Percentiles rank a stretch among this genome's conserved stretches.
These are phyloP conservation scores for Clamator glandarius DNA, from an alignment of 2,797 vertebrate genomes.

Conservation along the genomic window DNA sequence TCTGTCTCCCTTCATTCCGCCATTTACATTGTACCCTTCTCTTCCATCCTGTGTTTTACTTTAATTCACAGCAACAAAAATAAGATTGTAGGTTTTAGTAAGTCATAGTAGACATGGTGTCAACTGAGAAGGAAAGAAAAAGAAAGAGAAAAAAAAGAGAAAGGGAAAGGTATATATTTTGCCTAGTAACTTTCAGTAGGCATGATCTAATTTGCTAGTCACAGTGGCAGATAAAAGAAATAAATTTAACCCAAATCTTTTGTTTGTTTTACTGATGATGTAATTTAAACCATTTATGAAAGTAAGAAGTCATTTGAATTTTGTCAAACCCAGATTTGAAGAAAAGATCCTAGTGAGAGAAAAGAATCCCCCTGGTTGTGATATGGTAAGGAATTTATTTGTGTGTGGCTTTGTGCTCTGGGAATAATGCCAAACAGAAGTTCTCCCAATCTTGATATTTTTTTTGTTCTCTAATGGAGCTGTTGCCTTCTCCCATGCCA, in stretches of 20 bases:
- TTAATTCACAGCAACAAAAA: background rate
- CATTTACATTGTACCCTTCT: background rate
- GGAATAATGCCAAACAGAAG: constrained; percentile 77
- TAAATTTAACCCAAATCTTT: background rate
- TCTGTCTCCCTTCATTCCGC: background rate
- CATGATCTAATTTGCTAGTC: background rate
- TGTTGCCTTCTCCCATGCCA: constrained; percentile 42
- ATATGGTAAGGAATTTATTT: constrained; percentile 70
- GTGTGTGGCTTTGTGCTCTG: constrained; percentile 70
- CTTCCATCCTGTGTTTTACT: background rate
- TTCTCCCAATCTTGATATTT: constrained; percentile 75
- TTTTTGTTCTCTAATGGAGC: constrained; percentile 49
- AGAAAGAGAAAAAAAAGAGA: too few relatives aligned
- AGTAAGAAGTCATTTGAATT: constrained; percentile 44
- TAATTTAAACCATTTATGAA: constrained; percentile 11
- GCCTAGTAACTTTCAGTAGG: background rate
- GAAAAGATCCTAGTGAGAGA: constrained; percentile 45
- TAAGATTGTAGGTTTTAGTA: background rate
- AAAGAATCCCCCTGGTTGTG: constrained; percentile 43
- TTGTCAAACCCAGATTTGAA: constrained; percentile 41
- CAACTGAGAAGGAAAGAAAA: background rate
- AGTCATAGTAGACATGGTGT: background rate
- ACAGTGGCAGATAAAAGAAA: background rate
- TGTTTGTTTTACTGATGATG: background rate
- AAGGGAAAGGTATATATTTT: background rate